These are phyloP conservation scores for Notiomystis cincta DNA, from an alignment of 2,113 vertebrate genomes.

Conservation along the genomic window DNA sequence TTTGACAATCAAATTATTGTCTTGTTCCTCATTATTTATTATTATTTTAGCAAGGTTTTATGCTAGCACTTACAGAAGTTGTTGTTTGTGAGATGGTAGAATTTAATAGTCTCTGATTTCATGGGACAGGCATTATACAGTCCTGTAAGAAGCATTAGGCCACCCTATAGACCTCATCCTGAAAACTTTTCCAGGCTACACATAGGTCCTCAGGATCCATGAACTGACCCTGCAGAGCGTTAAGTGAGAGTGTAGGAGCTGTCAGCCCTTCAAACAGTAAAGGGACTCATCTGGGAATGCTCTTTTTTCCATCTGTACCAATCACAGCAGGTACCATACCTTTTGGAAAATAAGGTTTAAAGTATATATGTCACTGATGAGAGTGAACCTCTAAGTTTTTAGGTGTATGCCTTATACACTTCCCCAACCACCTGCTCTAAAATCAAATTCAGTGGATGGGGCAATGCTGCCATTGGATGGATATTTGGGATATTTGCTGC, in stretches of 20 bases:
- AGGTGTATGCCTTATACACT: not conserved
- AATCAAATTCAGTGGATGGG: not conserved
- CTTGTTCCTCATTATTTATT: not conserved
- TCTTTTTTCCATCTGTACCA: not conserved
- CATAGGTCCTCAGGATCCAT: not conserved
- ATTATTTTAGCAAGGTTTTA: not conserved
- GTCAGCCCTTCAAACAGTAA: not conserved
- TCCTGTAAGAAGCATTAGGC: not conserved
- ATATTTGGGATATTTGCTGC: not conserved
- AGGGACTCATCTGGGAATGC: not conserved
- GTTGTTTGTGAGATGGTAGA: not conserved
- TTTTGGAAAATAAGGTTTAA: not conserved
- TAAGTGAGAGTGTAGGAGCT: not conserved
- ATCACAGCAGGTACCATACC: not conserved
- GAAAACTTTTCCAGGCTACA: not conserved
- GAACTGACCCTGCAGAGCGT: not conserved
- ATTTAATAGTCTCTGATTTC: not conserved
- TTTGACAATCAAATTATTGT: not conserved
- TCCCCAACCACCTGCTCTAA: not conserved
- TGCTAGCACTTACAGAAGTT: not conserved
- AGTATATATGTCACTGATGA: not conserved
- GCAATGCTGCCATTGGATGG: not conserved
- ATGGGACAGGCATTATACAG: not conserved
- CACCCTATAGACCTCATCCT: not conserved
- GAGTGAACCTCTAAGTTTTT: not conserved